Percentiles rank a stretch among this genome's conserved stretches.
Conservation (phyloP, 2,113 vertebrate species). For the Nothobranchius kuhntae region DNA sequence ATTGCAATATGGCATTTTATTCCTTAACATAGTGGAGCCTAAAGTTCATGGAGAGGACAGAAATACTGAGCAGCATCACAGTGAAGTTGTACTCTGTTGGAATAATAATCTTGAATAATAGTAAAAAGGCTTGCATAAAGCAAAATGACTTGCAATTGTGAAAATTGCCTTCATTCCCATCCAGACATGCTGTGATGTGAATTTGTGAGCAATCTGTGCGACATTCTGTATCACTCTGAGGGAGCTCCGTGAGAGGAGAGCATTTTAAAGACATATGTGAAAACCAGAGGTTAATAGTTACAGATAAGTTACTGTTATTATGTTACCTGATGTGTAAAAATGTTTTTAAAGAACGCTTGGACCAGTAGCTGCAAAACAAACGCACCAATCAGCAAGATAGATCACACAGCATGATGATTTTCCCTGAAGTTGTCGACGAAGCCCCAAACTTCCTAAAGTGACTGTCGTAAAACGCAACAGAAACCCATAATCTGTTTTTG, state of each 20-base stretch:
- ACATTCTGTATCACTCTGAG: not conserved
- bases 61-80: not conserved
- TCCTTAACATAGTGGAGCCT: not conserved
- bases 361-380: not conserved
- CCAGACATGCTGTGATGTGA: constrained; percentile 2
- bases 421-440: too few relatives aligned
- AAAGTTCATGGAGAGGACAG: not conserved
- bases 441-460: too few relatives aligned
- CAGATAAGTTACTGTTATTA: not conserved
- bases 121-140: not conserved
- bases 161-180: constrained; percentile 1
- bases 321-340: not conserved
- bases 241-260: not conserved
- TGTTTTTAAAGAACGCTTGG: not conserved
- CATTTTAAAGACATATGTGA: not conserved
- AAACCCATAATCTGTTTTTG: too few relatives aligned
- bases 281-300: not conserved
- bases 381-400: not conserved
- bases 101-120: not conserved
- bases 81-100: not conserved
- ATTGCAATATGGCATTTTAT: too few relatives aligned
- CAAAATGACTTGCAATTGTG: not conserved
- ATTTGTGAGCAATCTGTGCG: not conserved
- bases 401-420: too few relatives aligned
- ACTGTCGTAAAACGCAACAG: too few relatives aligned